Base-by-base conservation (phyloP, 2,888 invertebrate species). In the Matsumyia berberina region DNA sequence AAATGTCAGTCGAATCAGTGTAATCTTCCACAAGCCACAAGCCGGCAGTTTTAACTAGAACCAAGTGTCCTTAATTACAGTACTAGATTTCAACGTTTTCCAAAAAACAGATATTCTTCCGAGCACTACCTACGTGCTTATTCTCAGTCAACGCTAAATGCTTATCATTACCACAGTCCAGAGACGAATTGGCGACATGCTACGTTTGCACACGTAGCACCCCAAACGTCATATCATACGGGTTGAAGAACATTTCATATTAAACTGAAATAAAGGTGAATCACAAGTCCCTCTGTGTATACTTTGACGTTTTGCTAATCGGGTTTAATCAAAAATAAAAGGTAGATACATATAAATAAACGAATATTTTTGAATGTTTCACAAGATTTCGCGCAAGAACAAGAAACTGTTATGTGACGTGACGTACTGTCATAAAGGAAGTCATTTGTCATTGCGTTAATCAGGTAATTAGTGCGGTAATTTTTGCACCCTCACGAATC, bases 141-240 rank as follows among this genome's bases (percentile, higher is more conserved):
- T 70, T 62, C 77, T 46, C 77, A 70, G 12, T 33, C 37, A 17
- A 60, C 11, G 39, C 49, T 31, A 35, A 62, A 46, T 24, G 33
- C 62, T 78, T 78, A 62, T 78, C 69, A 69, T 78, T 78, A 62
- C 69, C 69, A 69, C 62, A 24, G 7, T 17, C 33, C 37, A 8
- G 37, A 78, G 77, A 78, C 77, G 62, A 53, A 55, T 69, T 55
- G 69, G 69, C 77, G 77, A 78, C 77, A 70, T 69, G 69, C 24
- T 33, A 60, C 58, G 67, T 55, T 78, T 53, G 11, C 31, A 60
- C 69, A 77, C 58, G 69, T 35, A 12, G n/a, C 9, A 42, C 44
- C 44, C 15, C 2, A 6, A 46, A 4, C 31, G 60, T 39, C 72
- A 49, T 49, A 15, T n/a, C 44, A 19, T 24, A 15, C 46, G 5